Base-by-base conservation (phyloP, 2,113 vertebrate genomes). In the Coryphaenoides rupestris region DNA sequence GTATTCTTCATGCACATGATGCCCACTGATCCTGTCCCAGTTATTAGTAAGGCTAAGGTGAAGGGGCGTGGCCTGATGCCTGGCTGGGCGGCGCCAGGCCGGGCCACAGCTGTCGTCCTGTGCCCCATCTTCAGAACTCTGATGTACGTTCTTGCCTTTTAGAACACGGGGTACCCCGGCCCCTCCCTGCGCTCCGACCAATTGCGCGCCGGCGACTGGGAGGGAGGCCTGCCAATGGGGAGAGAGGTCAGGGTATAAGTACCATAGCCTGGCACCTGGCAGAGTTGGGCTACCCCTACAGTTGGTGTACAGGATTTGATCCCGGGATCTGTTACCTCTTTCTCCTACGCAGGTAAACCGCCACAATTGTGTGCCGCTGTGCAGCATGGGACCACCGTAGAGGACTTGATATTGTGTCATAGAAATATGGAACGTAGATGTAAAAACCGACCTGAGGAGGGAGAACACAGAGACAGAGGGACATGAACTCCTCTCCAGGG, bases 231-330 rank as follows among this genome's bases (percentile, higher is more conserved):
- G 60, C 91, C 88, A 90, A 90, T 92, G 9, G 77, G 22, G 53
- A 24, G 21, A 49, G 54, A 81, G 72, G 61, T 69, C 59, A 33
- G 64, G 64, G 88, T 92, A 92, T 92, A 92, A 89, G 90, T 68
- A 59, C 73, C 70, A 62, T 63, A 70, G 83, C 78, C 72, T 76
- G 56, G 82, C 84, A 76, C 80, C 77, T 89, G 83, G 68, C 63
- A 85, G 70, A 88, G 83, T 84, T 89, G 91, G 91, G 91, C 89
- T 80, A 88, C 89, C 79, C 91, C 71, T 90, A 87, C 80, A 89
- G 84, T 89, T 80, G 90, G 88, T 89, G 85, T 71, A 89, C 84
- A 91, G 88, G 89, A 90, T 84, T 86, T 90, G 91, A 92, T 91
- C 90, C 90, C 90, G 63, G 89, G 89, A 90, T 87, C 80, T 89